Evolutionary conservation across 2,888 invertebrate genomes (phyloP), one percentile per base, ranked within the genome.

Genomic region (Drosophila longiperda): DNA sequence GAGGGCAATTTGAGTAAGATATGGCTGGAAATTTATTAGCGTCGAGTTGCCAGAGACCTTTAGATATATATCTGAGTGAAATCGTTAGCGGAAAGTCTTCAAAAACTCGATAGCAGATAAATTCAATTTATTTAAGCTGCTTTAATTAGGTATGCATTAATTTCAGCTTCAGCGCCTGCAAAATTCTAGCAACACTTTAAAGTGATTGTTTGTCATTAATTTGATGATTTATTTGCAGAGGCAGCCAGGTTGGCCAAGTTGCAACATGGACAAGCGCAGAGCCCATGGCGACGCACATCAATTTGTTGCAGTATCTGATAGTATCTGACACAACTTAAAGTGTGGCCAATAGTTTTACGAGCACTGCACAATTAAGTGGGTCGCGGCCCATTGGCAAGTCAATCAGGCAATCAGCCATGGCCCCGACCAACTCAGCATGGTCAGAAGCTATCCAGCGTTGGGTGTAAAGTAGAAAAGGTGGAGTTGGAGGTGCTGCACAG

Each of bases 331-430:
- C 33, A 55, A 53, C 66, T 66, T 26, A 63, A 60, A 57, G 40
- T 70, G 70, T 53, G 57, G 61, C 58, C 52, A 64, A 63, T 78
- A 69, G 84, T 75, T 78, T 61, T 57, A 54, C 52, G 53, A 69
- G 74, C 71, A 71, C 65, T 66, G 55, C 67, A 70, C 85, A 83
- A 83, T 83, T 83, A 83, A 85, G 75, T 73, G 57, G 58, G 82
- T 82, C 73, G 69, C 80, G 57, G 72, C 69, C 73, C 75, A 76
- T 78, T 68, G 83, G 75, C 76, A 80, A 84, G 87, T 84, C 84
- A 84, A 84, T 86, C 86, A 85, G 82, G 66, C 80, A 86, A 86
- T 85, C 82, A 86, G 66, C 64, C 82, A 52, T 75, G 72, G 61
- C 66, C 58, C 71, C 49, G 67, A 55, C 70, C 59, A 38, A 45